These are phyloP conservation scores for Nebria salina DNA, from an alignment of 2,888 invertebrate species.

Conservation along the genomic window DNA sequence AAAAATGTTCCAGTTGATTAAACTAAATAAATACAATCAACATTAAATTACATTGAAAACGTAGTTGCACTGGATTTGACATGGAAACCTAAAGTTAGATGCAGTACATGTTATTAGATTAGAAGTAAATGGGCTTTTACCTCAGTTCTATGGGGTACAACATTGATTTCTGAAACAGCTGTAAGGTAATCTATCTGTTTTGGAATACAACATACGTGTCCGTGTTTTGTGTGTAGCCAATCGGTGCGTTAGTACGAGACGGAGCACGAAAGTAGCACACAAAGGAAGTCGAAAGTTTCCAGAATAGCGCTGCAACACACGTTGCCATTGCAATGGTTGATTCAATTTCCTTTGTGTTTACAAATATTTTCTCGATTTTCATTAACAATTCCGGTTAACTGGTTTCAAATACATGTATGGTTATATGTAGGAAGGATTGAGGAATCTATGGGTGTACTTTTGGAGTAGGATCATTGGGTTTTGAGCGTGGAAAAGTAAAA, in stretches of 20 bases:
- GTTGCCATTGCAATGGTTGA: not conserved
- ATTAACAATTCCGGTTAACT: not conserved
- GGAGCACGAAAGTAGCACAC: not conserved
- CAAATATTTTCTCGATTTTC: constrained; percentile 8
- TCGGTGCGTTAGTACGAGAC: constrained; percentile 4
- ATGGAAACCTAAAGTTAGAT: not conserved
- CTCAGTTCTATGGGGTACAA: constrained; percentile 10
- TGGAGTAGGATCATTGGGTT: not conserved
- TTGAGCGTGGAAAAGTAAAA: constrained; percentile 1
- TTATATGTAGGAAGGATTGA: not conserved
- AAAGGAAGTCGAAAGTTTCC: constrained; percentile 18
- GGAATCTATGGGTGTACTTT: not conserved
- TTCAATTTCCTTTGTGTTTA: constrained; percentile 15
- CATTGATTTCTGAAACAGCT: constrained; percentile 27
- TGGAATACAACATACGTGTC: not conserved
- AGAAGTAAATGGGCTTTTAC: constrained; percentile 9
- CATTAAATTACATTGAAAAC: not conserved
- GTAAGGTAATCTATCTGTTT: constrained; percentile 7
- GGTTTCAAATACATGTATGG: not conserved
- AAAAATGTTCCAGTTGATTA: not conserved
- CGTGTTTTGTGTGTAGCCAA: too few species aligned
- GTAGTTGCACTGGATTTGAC: not conserved
- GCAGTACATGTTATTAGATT: constrained; percentile 10
- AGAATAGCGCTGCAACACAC: not conserved
- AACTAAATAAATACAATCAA: not conserved